These are phyloP conservation scores for Astreopora myriophthalma DNA, from an alignment of 64 coral and sea anemone genomes.

Conservation along the genomic window DNA sequence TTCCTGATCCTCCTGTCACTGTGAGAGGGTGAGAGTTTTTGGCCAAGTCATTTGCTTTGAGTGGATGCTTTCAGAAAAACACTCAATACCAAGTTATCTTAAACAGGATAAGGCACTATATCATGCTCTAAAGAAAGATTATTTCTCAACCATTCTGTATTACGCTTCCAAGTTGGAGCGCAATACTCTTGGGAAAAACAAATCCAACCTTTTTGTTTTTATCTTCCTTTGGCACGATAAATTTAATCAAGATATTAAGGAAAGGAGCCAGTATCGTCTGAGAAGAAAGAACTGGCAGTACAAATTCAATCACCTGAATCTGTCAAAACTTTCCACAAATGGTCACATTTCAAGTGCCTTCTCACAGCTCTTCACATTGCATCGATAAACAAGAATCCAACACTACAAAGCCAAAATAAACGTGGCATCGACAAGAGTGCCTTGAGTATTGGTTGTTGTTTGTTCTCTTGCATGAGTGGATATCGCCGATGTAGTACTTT, in stretches of 20 bases:
- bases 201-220: neutral
- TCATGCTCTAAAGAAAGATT: conserved; percentile 37
- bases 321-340: neutral
- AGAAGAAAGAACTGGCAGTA: neutral
- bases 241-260: neutral
- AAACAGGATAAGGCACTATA: neutral
- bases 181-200: conserved; percentile 1
- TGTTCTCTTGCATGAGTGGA: neutral
- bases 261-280: neutral
- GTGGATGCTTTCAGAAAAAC: conserved; percentile 7
- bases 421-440: neutral
- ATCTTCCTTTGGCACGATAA: neutral
- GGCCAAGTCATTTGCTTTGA: neutral
- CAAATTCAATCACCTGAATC: neutral
- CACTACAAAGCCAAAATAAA: conserved; percentile 51
- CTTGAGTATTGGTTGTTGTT: conserved; percentile 6
- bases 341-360: neutral
- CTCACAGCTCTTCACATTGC: neutral
- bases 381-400: neutral
- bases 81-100: conserved; percentile 33
- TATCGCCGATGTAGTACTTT: neutral
- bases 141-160: conserved; percentile 19
- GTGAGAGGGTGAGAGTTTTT: conserved; percentile 2
- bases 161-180: neutral
- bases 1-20: neutral